These are phyloP conservation scores for Recurvirostra avosetta DNA, from an alignment of 2,113 vertebrate genomes.

Conservation along the genomic window DNA sequence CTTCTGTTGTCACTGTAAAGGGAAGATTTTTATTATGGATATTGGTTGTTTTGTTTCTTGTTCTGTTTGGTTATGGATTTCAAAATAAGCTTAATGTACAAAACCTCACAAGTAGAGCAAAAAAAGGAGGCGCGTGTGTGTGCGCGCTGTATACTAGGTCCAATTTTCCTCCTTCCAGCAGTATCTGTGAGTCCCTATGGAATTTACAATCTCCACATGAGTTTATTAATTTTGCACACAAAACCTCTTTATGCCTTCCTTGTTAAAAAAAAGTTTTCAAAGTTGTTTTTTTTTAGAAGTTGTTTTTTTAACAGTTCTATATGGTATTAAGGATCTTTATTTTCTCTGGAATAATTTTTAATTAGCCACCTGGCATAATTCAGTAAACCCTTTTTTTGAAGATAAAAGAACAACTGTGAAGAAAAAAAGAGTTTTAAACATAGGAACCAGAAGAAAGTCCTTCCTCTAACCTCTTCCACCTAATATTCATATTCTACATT, in stretches of 20 bases:
- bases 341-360: not conserved
- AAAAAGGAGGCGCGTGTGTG: not conserved
- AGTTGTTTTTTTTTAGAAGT: not conserved
- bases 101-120: not conserved
- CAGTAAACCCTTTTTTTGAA: not conserved
- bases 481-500: not conserved
- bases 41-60: not conserved
- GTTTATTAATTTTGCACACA: not conserved
- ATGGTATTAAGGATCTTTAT: not conserved
- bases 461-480: not conserved
- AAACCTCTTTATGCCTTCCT: not conserved
- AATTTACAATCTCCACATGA: not conserved
- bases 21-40: not conserved
- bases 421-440: not conserved
- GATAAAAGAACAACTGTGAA: not conserved
- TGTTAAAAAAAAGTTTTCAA: not conserved
- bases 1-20: not conserved
- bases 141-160: not conserved
- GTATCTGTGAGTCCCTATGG: not conserved
- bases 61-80: not conserved
- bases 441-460: not conserved
- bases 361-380: constrained; percentile 1
- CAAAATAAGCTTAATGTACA: not conserved
- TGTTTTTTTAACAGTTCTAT: not conserved
- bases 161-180: not conserved